Percentiles rank a stretch among this genome's conserved stretches.
Conservation (phyloP, 2,113 vertebrate species). For the Pogonocichla stellata region DNA sequence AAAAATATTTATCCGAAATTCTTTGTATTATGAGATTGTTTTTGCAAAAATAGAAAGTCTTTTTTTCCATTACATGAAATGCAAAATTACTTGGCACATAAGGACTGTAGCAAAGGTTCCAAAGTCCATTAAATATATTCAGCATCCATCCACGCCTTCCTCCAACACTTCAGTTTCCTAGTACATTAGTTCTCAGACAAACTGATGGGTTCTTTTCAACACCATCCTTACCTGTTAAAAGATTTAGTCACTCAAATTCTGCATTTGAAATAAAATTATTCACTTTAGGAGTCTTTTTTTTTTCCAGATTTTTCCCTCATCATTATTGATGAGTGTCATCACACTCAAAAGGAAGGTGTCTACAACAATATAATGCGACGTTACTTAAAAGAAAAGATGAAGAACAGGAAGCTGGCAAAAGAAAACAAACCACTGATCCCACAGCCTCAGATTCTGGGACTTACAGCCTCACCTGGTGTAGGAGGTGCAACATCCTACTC, state of each 20-base stretch:
- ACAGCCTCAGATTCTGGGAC: conserved; percentile 90
- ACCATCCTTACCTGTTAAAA: neutral
- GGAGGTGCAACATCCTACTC: conserved; percentile 79
- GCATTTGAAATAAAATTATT: neutral
- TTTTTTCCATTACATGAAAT: neutral
- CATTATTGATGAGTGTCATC: conserved; percentile 96
- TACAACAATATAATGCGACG: conserved; percentile 96
- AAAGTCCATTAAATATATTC: neutral
- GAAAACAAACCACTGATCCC: conserved; percentile 65
- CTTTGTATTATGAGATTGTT: neutral
- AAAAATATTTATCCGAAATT: neutral
- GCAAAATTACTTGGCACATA: neutral
- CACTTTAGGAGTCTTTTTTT: neutral
- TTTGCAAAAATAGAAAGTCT: neutral
- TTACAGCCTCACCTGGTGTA: conserved; percentile 94
- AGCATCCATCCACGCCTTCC: neutral
- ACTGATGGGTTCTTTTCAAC: neutral
- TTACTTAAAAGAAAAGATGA: conserved; percentile 86
- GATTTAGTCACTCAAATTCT: neutral
- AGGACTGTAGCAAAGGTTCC: neutral
- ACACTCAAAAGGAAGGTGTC: conserved; percentile 91
- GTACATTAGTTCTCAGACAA: neutral
- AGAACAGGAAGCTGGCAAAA: conserved; percentile 76
- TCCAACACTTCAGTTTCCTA: neutral
- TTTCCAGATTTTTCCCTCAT: conserved; percentile 87